Evolutionary conservation across 1,140 invertebrate genomes (phyloP).

Genomic region (Leptonema lineaticorne): DNA sequence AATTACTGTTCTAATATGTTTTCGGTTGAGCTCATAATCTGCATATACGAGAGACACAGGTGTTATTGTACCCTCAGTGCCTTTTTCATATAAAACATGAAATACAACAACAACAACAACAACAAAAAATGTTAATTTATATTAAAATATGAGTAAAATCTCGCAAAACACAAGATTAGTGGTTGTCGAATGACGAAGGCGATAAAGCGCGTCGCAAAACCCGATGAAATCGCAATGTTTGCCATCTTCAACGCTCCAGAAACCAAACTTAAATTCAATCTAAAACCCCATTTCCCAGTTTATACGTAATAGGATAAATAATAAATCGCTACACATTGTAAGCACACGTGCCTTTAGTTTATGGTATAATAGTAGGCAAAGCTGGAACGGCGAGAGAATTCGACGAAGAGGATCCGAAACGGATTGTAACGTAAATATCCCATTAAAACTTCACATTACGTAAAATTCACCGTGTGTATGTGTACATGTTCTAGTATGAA

Average conservation of each 20-base stretch:
- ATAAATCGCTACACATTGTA: not conserved
- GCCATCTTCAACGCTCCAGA: not conserved
- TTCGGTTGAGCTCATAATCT: not conserved
- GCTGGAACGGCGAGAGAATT: too few relatives aligned
- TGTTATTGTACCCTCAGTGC: too few relatives aligned
- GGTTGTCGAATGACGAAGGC: not conserved
- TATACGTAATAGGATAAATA: not conserved
- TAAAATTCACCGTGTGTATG: not conserved
- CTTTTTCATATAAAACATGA: not conserved
- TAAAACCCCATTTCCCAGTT: not conserved
- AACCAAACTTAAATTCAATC: not conserved
- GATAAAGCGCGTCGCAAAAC: not conserved
- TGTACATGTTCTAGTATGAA: not conserved
- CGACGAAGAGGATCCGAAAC: not conserved
- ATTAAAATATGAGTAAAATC: not conserved
- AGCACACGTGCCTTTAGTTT: not conserved
- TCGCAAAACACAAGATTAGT: not conserved
- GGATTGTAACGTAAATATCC: slow-evolving; percentile 8
- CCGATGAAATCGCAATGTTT: slow-evolving; percentile 1
- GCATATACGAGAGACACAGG: not conserved
- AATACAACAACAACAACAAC: too few relatives aligned
- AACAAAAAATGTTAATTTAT: not conserved
- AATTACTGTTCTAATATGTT: too few relatives aligned
- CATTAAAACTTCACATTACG: slow-evolving; percentile 8
- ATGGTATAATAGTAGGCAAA: too few relatives aligned